Evolutionary conservation across 1,140 invertebrate genomes (phyloP).

Genomic region (Papilio dardanus): DNA sequence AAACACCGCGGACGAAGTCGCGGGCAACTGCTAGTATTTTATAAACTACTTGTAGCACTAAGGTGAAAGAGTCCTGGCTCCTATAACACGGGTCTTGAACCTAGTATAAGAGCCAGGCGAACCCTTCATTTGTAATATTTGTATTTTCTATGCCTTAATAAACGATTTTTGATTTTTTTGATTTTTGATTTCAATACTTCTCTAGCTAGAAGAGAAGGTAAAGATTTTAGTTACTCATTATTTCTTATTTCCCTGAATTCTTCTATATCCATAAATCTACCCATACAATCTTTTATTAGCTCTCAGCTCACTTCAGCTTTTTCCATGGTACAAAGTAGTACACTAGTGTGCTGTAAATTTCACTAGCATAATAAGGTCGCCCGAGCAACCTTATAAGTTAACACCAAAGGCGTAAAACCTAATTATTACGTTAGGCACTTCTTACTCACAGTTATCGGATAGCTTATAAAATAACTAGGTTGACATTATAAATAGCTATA

Average conservation of each 20-base stretch:
- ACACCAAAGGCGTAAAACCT: constrained; percentile 25
- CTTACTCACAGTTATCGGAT: neutral
- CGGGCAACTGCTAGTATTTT: too few species aligned
- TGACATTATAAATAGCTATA: neutral
- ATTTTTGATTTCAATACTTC: too few species aligned
- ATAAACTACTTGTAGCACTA: too few species aligned
- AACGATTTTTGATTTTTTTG: too few species aligned
- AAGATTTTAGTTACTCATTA: neutral
- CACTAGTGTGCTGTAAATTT: constrained; percentile 20
- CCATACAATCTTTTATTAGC: too few species aligned
- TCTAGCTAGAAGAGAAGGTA: neutral
- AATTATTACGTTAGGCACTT: constrained; percentile 5
- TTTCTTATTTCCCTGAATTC: neutral
- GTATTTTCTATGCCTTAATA: too few species aligned
- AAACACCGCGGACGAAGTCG: too few species aligned
- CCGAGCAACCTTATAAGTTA: constrained; percentile 32
- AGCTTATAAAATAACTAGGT: constrained; percentile 16
- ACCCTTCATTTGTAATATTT: too few species aligned
- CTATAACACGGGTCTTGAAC: too few species aligned
- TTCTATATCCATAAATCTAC: neutral
- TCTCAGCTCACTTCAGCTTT: too few species aligned
- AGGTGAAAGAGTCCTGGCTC: too few species aligned
- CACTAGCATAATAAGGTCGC: constrained; percentile 9
- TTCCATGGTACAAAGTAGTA: neutral
- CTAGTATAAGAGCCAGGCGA: too few species aligned